Evolutionary conservation across 1,140 invertebrate genomes (phyloP).

Genomic region (Pomacea maculata): DNA sequence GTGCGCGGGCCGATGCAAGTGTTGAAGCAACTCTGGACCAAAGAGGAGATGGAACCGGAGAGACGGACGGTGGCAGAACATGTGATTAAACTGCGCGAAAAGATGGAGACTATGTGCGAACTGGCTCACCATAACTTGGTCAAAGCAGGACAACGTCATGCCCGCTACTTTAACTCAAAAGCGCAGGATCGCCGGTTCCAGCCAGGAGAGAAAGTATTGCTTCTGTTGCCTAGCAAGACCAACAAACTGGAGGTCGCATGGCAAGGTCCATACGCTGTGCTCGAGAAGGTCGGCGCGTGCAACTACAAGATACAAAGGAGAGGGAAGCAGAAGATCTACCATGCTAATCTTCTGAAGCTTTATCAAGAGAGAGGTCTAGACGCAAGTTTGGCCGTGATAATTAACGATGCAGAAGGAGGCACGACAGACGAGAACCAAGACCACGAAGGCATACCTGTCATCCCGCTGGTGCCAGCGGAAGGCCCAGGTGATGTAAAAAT

Average conservation of each 20-base stretch:
- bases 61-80: too few species aligned
- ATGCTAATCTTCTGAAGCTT: constrained; percentile 33
- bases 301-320: constrained; percentile 24
- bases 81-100: too few species aligned
- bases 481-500: constrained; percentile 1
- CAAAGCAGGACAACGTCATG: too few species aligned
- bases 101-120: too few species aligned
- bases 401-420: background rate
- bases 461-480: background rate
- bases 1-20: too few species aligned
- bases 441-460: background rate
- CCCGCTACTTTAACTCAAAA: too few species aligned
- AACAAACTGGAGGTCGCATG: constrained; percentile 36
- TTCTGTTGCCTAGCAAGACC: constrained; percentile 25
- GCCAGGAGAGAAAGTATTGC: too few species aligned
- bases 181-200: background rate
- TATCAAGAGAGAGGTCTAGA: background rate
- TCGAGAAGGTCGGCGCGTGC: background rate
- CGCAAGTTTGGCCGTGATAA: background rate
- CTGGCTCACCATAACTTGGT: too few species aligned
- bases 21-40: too few species aligned
- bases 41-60: too few species aligned
- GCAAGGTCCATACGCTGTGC: too few species aligned
- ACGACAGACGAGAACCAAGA: background rate
- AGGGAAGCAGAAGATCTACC: constrained; percentile 26